These are phyloP conservation scores for Castor canadensis DNA, from an alignment of 2,113 vertebrate species.

Conservation along the genomic window DNA sequence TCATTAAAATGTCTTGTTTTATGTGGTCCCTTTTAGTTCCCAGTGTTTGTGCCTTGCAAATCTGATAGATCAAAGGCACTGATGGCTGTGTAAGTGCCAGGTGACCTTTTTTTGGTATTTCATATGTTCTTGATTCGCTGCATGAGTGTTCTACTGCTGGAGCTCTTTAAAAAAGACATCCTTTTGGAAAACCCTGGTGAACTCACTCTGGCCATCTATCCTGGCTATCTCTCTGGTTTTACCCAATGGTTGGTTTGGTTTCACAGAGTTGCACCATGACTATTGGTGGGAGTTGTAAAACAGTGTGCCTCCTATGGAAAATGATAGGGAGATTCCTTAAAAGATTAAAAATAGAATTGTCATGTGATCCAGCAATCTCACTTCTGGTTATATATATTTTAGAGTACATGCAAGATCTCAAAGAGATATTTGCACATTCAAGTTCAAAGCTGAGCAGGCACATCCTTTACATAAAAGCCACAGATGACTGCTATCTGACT, in stretches of 20 bases:
- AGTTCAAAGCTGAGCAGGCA: slow-evolving; percentile 5
- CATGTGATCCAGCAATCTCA: neutral
- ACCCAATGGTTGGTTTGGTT: neutral
- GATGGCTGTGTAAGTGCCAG: neutral
- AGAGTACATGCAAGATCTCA: neutral
- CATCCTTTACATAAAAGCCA: no score
- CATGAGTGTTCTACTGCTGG: neutral
- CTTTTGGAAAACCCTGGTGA: neutral
- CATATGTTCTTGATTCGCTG: slow-evolving; percentile 5
- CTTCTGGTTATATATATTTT: neutral
- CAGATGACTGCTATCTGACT: no score
- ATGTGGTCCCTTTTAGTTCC: slow-evolving; percentile 6
- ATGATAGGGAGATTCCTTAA: neutral
- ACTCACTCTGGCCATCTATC: neutral
- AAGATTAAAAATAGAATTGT: neutral
- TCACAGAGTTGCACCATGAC: neutral
- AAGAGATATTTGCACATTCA: no score
- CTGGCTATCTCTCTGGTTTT: neutral
- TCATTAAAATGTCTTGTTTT: slow-evolving; percentile 22
- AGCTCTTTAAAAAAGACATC: neutral
- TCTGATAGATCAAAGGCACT: neutral
- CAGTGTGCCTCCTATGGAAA: neutral
- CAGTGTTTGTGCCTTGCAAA: neutral
- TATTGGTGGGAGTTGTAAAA: neutral
- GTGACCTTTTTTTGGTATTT: slow-evolving; percentile 11